Evolutionary conservation across 1,140 invertebrate species (phyloP).

Genomic region (Hermetia illucens): DNA sequence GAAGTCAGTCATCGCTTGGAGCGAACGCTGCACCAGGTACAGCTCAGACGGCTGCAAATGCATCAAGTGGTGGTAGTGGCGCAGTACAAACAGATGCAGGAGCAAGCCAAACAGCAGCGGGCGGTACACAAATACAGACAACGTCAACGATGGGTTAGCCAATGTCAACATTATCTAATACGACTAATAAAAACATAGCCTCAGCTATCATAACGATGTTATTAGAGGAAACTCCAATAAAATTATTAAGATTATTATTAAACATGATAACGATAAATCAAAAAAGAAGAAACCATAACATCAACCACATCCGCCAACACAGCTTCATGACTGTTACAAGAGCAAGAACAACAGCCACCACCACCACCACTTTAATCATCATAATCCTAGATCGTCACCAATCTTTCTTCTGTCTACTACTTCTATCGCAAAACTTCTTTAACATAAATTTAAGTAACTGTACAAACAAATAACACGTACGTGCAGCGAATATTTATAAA

Average conservation of each 20-base stretch:
- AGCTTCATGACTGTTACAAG: background rate
- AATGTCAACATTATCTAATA: conserved; percentile 8
- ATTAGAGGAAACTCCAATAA: background rate
- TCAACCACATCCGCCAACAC: background rate
- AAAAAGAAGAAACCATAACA: background rate
- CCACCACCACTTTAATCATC: background rate
- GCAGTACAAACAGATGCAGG: conserved; percentile 6
- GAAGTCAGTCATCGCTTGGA: background rate
- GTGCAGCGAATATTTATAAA: too few relatives aligned
- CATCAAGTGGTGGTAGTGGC: conserved; percentile 11
- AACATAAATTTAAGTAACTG: too few relatives aligned
- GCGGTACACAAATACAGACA: conserved; percentile 9
- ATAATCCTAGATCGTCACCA: too few relatives aligned
- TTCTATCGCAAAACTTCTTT: too few relatives aligned
- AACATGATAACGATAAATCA: background rate
- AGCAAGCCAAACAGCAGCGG: conserved; percentile 3
- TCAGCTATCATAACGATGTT: conserved; percentile 11
- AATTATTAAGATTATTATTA: background rate
- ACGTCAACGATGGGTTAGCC: conserved; percentile 14
- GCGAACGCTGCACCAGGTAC: conserved; percentile 1
- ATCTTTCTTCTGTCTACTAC: too few relatives aligned
- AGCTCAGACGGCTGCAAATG: conserved; percentile 10
- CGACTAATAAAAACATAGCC: conserved; percentile 12
- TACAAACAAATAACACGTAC: too few relatives aligned
- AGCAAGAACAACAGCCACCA: background rate